A percentile compares a stretch with the other conserved stretches of the same genome.
Evolutionary conservation across 2,797 vertebrate species (phyloP).

Genomic region (Sylvilagus floridanus): DNA sequence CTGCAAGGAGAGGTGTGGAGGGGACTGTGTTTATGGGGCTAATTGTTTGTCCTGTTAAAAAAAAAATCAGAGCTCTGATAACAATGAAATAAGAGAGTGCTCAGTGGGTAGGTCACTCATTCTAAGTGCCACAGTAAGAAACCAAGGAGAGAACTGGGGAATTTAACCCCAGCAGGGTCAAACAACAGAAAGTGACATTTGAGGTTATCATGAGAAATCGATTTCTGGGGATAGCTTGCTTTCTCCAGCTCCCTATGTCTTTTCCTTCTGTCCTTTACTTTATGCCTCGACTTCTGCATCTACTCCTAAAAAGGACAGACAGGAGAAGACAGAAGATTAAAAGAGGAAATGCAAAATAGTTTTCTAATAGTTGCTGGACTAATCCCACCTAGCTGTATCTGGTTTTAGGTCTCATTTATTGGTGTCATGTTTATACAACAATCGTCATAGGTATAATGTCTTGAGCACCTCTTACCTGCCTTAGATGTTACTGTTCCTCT

Average conservation of each 20-base stretch:
- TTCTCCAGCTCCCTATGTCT: not conserved
- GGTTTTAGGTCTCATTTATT: not conserved
- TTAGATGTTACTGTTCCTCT: not conserved
- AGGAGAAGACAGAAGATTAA: conserved; percentile 17
- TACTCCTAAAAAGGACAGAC: not conserved
- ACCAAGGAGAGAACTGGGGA: not conserved
- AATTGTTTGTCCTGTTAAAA: not conserved
- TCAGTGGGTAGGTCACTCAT: not conserved
- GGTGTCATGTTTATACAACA: not conserved
- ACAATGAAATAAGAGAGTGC: not conserved
- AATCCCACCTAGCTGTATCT: not conserved
- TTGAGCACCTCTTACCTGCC: not conserved
- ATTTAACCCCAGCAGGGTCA: not conserved
- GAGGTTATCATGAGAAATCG: not conserved
- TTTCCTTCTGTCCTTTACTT: not conserved
- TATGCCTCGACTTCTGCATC: not conserved
- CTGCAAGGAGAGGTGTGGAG: not conserved
- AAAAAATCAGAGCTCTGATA: not conserved
- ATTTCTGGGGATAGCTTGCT: not conserved
- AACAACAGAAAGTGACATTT: not conserved
- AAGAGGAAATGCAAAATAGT: not conserved
- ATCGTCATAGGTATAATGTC: not conserved
- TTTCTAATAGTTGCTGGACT: not conserved
- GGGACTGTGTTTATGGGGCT: not conserved
- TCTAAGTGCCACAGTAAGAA: not conserved